Evolutionary conservation across 1,140 invertebrate species (phyloP).

Genomic region (Cherax destructor): DNA sequence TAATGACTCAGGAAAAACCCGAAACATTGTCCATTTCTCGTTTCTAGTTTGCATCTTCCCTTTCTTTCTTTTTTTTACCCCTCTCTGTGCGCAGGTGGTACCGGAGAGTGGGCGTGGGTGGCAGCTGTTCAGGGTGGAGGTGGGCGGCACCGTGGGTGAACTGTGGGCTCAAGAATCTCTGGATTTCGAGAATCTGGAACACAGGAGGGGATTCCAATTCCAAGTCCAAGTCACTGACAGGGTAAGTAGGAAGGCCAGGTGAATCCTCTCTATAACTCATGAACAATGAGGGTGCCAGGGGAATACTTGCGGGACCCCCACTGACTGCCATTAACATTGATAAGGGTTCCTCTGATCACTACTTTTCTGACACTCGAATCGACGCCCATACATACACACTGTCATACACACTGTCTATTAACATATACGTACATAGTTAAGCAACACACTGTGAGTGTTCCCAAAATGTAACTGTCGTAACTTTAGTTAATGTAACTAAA

Average conservation of each 20-base stretch:
- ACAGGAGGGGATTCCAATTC: conserved; percentile 8
- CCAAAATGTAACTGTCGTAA: too few species aligned
- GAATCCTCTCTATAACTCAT: neutral
- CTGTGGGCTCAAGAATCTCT: conserved; percentile 27
- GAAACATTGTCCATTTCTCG: too few species aligned
- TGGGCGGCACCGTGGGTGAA: neutral
- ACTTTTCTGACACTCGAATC: too few species aligned
- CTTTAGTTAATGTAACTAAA: too few species aligned
- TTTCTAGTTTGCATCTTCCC: neutral
- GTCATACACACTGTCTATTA: too few species aligned
- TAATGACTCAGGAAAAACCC: too few species aligned
- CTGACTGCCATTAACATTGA: neutral
- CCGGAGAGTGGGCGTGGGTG: conserved; percentile 38
- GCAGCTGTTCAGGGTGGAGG: conserved; percentile 18
- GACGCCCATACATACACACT: too few species aligned
- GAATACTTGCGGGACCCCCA: too few species aligned
- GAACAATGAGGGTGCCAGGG: neutral
- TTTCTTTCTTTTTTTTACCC: neutral
- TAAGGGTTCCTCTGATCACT: neutral
- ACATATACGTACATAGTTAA: too few species aligned
- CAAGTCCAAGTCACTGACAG: conserved; percentile 4
- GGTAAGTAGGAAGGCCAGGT: neutral
- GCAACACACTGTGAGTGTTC: too few species aligned
- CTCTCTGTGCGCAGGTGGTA: conserved; percentile 6
- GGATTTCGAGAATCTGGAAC: conserved; percentile 18